Base-by-base conservation (phyloP, 2,888 invertebrate genomes). In the Thymelicus lineola region DNA sequence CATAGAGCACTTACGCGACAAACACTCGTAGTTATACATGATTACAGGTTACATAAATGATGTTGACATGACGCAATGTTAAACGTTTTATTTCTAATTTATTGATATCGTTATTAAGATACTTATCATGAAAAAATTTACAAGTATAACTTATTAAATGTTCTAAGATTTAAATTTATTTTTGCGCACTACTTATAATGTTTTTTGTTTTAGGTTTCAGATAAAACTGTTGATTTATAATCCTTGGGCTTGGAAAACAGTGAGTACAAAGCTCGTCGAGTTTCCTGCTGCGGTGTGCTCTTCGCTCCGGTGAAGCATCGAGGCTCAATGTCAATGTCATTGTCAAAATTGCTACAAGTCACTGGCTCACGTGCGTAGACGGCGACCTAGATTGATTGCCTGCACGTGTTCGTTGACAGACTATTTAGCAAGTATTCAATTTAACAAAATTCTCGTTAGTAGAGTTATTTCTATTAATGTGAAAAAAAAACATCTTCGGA, bases 271-370 rank as follows among this genome's bases (percentile, higher is more conserved):
- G 50, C 12, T 14, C 42, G 15, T 59, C 17, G 15, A 35, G 7
- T 50, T 69, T 69, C 63, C 63, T 63, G 63, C 28, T 63, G 57
- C 45, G n/a, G 6, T 17, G 50, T 17, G 46, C 57, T 15, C 36
- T 60, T 15, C 48, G 55, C 55, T 55, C 45, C 45, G 53, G 42
- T 57, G 68, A 63, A 50, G 63, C 63, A 36, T 36, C 77, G 72
- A 75, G 79, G 82, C 80, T 80, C 86, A 86, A 84, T 88, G 89
- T 88, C 91, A 90, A 86, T 90, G 89, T 84, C 88, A 86, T 79
- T 85, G 84, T 82, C 85, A 79, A 85, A 87, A 80, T 78, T 75
- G 75, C 74, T 76, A 79, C 85, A 82, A 83, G 82, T 80, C 75
- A 75, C 62, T 55, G 38, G 9, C 17, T 61, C 74, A 72, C 71